Evolutionary conservation across 2,113 vertebrate genomes (phyloP).

Genomic region (Pomatorhinus ruficollis): DNA sequence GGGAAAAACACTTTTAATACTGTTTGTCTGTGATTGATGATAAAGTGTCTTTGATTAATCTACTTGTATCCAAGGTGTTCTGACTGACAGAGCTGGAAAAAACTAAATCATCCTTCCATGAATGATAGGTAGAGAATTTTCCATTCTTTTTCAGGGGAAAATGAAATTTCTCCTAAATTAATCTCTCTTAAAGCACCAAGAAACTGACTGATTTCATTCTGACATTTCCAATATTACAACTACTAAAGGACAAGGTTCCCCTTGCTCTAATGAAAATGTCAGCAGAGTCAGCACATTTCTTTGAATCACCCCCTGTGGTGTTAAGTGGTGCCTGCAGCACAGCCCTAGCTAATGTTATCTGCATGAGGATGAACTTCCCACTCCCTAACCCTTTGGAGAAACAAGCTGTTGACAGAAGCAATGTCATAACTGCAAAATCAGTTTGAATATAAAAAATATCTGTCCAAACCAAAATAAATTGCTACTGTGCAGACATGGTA

Average conservation of each 20-base stretch:
- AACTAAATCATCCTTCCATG: constrained; percentile 38
- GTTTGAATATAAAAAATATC: neutral
- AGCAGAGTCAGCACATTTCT: neutral
- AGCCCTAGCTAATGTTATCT: neutral
- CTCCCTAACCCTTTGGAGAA: neutral
- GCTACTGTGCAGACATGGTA: neutral
- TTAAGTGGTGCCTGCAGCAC: neutral
- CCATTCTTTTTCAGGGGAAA: constrained; percentile 26
- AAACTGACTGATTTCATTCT: neutral
- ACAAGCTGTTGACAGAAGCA: neutral
- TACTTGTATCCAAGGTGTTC: neutral
- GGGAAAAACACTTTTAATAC: neutral
- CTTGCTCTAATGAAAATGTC: neutral
- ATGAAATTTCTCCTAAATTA: neutral
- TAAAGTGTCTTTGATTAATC: constrained; percentile 8
- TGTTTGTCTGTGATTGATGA: constrained; percentile 14
- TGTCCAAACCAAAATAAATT: neutral
- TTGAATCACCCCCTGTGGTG: neutral
- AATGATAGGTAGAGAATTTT: constrained; percentile 23
- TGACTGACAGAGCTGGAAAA: neutral
- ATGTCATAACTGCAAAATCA: neutral
- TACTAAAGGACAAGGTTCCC: neutral
- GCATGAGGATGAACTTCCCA: neutral
- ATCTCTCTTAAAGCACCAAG: neutral
- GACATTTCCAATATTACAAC: neutral